Evolutionary conservation across 2,888 invertebrate species (phyloP), one percentile per base, ranked within the genome.

Genomic region (Noctua janthe): DNA sequence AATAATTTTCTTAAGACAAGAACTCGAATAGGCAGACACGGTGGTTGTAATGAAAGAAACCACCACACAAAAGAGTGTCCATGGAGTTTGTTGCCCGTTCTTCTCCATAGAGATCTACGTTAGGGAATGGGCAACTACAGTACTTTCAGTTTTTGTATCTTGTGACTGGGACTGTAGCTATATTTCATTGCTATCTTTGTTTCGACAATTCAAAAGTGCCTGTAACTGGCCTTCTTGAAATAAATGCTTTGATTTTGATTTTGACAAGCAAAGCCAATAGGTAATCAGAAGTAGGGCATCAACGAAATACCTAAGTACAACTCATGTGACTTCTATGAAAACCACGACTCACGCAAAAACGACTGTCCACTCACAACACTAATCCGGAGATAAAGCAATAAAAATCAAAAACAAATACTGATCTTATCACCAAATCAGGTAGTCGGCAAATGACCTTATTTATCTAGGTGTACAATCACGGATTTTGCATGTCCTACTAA

Each of bases 341-440:
- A 54, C n/a, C 20, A 54, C 6, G 17, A 10, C 20, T 54, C 35
- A 59, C 56, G 6, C 35, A 29, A 76, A 64, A 75, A 6, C 76
- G 13, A 59, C 20, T 7, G 83, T n/a, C 56, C 35, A 77, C 78
- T 77, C 56, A 43, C 17, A 74, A 43, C 23, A 64, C n/a, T 82
- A 83, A 87, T 84, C 87, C 69, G 56, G 10, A 64, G 87, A 87
- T 87, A 84, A 87, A 29, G 17, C 51, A 78, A 71, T 70, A 81
- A 54, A 82, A 84, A 72, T 78, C 64, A 83, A 69, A 71, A 78
- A 83, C 70, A 35, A 74, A 56, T 51, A 56, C 47, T 11, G 35
- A 64, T 83, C 64, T 84, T 87, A 84, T 84, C 87, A n/a, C 13
- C 0, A 51, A 74, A 69, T 4, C 71, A 35, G 71, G 74, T 72